phyloP scores from a whole-genome alignment of 2,888 invertebrate genomes.

The Lottia gigantea region DNA sequence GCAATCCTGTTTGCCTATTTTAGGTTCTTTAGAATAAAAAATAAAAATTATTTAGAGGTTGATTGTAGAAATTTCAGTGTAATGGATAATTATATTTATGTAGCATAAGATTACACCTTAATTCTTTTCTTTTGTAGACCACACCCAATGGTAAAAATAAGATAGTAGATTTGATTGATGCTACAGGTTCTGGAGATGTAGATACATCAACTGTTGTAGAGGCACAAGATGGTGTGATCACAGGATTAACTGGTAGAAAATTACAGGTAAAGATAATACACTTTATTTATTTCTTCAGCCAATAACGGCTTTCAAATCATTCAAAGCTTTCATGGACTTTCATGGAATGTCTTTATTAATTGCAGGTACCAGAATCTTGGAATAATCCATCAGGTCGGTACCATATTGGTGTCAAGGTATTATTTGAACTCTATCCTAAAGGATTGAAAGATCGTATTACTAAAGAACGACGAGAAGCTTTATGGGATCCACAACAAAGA shows the following conservation, averaged over 20 bases:
- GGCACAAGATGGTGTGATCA: conserved; percentile 78
- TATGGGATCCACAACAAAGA: conserved; percentile 88
- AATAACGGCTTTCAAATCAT: neutral
- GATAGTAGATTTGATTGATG: conserved; percentile 93
- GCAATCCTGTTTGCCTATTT: too few species aligned
- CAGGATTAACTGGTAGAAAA: conserved; percentile 86
- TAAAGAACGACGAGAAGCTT: conserved; percentile 81
- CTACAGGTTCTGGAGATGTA: conserved; percentile 97
- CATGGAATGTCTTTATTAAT: conserved; percentile 12
- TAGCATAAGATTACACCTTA: neutral
- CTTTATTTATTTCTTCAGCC: neutral
- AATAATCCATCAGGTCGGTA: conserved; percentile 85
- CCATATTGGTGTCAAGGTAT: conserved; percentile 87
- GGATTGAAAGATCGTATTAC: conserved; percentile 82
- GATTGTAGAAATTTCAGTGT: too few species aligned
- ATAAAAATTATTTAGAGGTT: too few species aligned
- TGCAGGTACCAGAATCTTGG: conserved; percentile 84
- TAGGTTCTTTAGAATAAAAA: too few species aligned
- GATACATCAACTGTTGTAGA: conserved; percentile 84
- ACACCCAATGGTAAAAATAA: conserved; percentile 91
- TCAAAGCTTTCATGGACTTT: neutral
- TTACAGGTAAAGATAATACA: conserved; percentile 76
- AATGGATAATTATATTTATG: too few species aligned
- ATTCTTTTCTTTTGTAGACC: conserved; percentile 73
- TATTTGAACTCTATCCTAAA: conserved; percentile 87